These are phyloP conservation scores for Anas capensis DNA, from an alignment of 2,797 vertebrate species.

Conservation along the genomic window DNA sequence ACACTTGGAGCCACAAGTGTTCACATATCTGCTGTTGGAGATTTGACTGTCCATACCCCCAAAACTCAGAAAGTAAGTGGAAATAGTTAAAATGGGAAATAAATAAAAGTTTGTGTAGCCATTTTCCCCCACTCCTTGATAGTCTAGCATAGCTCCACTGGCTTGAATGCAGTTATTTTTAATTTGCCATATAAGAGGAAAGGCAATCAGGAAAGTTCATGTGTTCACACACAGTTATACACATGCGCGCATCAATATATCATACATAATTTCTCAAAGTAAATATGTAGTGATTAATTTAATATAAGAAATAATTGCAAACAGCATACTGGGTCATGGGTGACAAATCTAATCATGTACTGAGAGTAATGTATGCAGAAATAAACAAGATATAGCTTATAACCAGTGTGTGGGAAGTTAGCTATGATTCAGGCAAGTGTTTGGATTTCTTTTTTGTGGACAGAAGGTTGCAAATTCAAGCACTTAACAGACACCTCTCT, in stretches of 20 bases:
- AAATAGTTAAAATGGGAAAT: slow-evolving; percentile 5
- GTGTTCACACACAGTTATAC: slow-evolving; percentile 6
- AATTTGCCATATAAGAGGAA: slow-evolving; percentile 24
- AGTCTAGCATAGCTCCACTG: not conserved
- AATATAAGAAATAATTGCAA: slow-evolving; percentile 70
- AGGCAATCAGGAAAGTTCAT: slow-evolving; percentile 50
- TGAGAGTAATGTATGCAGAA: slow-evolving; percentile 59
- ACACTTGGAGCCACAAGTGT: not conserved
- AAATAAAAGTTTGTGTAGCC: not conserved
- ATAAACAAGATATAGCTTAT: slow-evolving; percentile 67
- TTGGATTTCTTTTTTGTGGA: slow-evolving; percentile 56
- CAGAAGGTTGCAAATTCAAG: slow-evolving; percentile 64
- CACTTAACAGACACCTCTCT: slow-evolving; percentile 61
- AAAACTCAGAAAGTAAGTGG: not conserved
- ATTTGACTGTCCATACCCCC: not conserved
- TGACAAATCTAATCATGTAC: slow-evolving; percentile 68
- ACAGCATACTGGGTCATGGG: slow-evolving; percentile 67
- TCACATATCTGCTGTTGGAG: not conserved
- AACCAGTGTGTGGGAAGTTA: slow-evolving; percentile 54
- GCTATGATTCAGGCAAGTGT: slow-evolving; percentile 39
- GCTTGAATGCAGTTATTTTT: slow-evolving; percentile 20
- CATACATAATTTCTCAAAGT: slow-evolving; percentile 57
- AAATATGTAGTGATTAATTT: slow-evolving; percentile 67
- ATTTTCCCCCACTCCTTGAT: not conserved
- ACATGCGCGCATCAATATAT: not conserved